phyloP scores from a whole-genome alignment of 2,888 invertebrate genomes.

The Shargacucullia verbasci region DNA sequence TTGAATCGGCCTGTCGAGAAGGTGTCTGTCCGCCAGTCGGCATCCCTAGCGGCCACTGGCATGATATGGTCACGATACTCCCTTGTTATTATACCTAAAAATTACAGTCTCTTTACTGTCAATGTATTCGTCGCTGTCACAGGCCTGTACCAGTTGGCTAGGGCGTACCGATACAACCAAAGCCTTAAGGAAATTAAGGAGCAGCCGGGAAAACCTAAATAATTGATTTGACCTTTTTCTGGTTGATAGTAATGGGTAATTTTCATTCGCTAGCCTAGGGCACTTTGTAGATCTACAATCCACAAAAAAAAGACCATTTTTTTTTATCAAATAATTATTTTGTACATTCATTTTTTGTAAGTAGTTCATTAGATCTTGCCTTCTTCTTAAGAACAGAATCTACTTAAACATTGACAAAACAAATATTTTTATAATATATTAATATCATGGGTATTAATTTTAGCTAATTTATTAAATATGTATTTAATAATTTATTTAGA shows the following conservation, averaged over 20 bases:
- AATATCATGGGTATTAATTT: slow-evolving; percentile 37
- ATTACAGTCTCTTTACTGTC: slow-evolving; percentile 97
- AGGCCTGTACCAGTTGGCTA: slow-evolving; percentile 94
- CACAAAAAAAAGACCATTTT: no score
- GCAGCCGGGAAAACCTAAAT: no score
- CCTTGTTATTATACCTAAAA: slow-evolving; percentile 98
- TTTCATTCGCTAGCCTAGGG: no score
- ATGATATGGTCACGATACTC: slow-evolving; percentile 97
- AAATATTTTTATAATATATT: slow-evolving; percentile 15
- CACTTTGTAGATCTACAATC: no score
- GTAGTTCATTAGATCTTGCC: slow-evolving; percentile 9
- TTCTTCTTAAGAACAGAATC: slow-evolving; percentile 11
- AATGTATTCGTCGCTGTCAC: slow-evolving; percentile 98
- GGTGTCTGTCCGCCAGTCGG: slow-evolving; percentile 94
- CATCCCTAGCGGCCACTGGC: slow-evolving; percentile 92
- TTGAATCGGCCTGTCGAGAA: slow-evolving; percentile 95
- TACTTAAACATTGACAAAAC: slow-evolving; percentile 39
- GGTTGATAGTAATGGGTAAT: slow-evolving; percentile 34
- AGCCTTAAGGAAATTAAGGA: slow-evolving; percentile 16
- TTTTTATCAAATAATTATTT: no score
- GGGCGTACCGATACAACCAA: slow-evolving; percentile 89
- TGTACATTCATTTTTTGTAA: no score
- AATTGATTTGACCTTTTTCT: slow-evolving; percentile 3
- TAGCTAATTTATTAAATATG: slow-evolving; percentile 25
- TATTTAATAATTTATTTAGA: no score